Evolutionary conservation across 2,888 invertebrate species (phyloP).

Genomic region (Agriopis leucophaearia): DNA sequence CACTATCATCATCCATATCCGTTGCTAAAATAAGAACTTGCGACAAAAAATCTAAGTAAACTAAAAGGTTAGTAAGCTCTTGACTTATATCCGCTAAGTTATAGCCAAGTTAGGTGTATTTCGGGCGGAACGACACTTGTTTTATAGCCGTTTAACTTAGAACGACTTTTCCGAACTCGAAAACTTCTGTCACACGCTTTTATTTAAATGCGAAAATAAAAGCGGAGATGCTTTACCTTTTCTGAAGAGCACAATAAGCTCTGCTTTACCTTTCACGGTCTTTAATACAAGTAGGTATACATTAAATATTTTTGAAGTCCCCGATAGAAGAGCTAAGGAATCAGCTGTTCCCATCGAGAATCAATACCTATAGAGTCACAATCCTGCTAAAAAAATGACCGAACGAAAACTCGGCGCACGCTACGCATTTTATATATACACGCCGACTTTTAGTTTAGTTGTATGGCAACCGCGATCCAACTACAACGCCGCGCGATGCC

Average conservation of each 20-base stretch:
- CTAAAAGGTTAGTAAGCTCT: conserved; percentile 15
- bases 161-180: conserved; percentile 43
- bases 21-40: background rate
- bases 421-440: too few species aligned
- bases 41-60: background rate
- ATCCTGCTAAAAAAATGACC: too few species aligned
- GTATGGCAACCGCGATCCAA: too few species aligned
- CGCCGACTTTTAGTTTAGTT: too few species aligned
- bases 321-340: too few species aligned
- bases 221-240: conserved; percentile 30
- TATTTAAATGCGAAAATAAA: conserved; percentile 47
- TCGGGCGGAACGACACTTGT: conserved; percentile 44
- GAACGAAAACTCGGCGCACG: too few species aligned
- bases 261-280: background rate
- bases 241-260: conserved; percentile 5
- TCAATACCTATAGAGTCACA: too few species aligned
- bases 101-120: conserved; percentile 44
- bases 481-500: too few species aligned
- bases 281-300: background rate
- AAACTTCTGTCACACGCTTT: conserved; percentile 43
- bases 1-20: too few species aligned
- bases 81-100: conserved; percentile 38
- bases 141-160: conserved; percentile 43
- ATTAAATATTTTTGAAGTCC: too few species aligned
- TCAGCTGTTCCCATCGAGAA: too few species aligned